Base-by-base conservation (phyloP, 2,888 invertebrate genomes). In the Folsomia candida region DNA sequence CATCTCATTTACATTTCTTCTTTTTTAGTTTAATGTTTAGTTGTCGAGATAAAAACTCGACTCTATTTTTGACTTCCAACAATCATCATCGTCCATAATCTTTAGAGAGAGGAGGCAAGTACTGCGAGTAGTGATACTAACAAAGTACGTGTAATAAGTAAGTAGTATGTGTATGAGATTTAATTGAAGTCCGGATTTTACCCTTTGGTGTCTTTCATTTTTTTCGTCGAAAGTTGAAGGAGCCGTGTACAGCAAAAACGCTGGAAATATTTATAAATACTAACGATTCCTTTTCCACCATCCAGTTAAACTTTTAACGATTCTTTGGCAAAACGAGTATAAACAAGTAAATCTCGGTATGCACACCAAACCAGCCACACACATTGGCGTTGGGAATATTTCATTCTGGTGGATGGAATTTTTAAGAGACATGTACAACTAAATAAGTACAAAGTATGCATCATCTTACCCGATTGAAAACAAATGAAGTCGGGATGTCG, bases 401-500 rank as follows among this genome's bases (percentile, higher is more conserved):
- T 37, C 14, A 37, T 37, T 14, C 14, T 37, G 4, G 37, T 37
- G 14, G 37, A 4, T 9, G 37, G 37, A 37, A 37, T 37, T 37
- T 4, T 37, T 37, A 37, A 37, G 14, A 37, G 4, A 37, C 4
- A 37, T 37, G 37, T 37, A 4, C 14, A 9, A 37, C 4, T 37
- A 4, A 37, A 37, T 37, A n/a, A n/a, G n/a, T n/a, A n/a, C n/a
- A n/a, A n/a, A n/a, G n/a, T n/a, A n/a, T n/a, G n/a, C n/a, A n/a
- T n/a, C n/a, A n/a, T n/a, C n/a, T n/a, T 73, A 79, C 79, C 54
- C 88, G 88, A 81, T 88, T 88, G 70, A 81, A 81, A 78, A 88
- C 81, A 80, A 87, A 87, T n/a, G n/a, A n/a, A n/a, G n/a, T n/a
- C 67, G 87, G 85, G 51, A 82, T 81, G 81, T 91, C 90, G 81